phyloP scores from a whole-genome alignment of 2,888 invertebrate species.

The Fragum sueziense region DNA sequence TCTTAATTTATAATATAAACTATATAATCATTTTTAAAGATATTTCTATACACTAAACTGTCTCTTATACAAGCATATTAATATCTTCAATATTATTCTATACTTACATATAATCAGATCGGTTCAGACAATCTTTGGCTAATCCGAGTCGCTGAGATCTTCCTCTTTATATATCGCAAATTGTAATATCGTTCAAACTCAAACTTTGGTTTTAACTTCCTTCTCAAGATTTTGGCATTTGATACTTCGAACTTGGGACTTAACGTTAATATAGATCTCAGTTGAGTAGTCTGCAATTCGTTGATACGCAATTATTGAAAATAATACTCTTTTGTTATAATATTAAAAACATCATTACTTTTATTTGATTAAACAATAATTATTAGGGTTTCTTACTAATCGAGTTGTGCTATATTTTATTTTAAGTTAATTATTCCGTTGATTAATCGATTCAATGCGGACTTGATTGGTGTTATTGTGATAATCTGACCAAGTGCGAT shows the following conservation, averaged over 20 bases:
- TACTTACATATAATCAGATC: background rate
- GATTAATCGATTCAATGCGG: slow-evolving; percentile 1
- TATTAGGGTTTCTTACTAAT: background rate
- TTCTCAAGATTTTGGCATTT: background rate
- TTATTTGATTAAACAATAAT: slow-evolving; percentile 2
- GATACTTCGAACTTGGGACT: slow-evolving; percentile 3
- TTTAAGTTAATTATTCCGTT: background rate
- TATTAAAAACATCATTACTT: slow-evolving; percentile 19
- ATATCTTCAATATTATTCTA: background rate
- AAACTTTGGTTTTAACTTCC: background rate
- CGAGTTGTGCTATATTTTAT: slow-evolving; percentile 9
- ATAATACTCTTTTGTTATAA: background rate
- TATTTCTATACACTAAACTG: background rate
- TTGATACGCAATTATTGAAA: background rate
- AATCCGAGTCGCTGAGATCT: background rate
- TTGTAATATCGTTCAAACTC: background rate
- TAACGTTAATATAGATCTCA: background rate
- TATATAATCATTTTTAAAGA: background rate
- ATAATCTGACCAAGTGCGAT: background rate
- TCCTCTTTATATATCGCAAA: background rate
- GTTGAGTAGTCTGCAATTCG: slow-evolving; percentile 6
- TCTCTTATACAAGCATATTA: background rate
- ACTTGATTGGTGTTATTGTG: slow-evolving; percentile 11
- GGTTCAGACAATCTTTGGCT: background rate
- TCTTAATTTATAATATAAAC: background rate